phyloP scores from a whole-genome alignment of 92 coral and sea anemone species.

The Porites cylindrica region DNA sequence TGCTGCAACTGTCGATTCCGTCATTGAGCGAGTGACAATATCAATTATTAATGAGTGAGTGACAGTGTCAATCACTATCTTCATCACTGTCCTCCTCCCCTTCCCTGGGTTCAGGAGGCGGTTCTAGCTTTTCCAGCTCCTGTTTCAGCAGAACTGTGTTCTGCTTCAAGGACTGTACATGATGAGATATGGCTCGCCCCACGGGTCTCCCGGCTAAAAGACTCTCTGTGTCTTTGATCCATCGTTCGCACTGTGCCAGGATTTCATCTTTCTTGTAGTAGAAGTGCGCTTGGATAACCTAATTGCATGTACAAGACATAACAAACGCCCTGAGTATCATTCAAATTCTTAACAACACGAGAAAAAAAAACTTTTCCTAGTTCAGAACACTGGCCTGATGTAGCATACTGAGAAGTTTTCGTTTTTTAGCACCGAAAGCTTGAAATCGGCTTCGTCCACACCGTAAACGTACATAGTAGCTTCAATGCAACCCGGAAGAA shows the following conservation, averaged over 20 bases:
- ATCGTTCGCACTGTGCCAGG: conserved; percentile 87
- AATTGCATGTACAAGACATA: not conserved
- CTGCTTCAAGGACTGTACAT: conserved; percentile 91
- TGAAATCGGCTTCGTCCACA: too few species aligned
- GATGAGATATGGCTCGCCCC: conserved; percentile 92
- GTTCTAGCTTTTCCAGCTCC: conserved; percentile 82
- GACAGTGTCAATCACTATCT: conserved; percentile 33
- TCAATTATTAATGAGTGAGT: not conserved
- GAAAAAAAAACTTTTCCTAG: not conserved
- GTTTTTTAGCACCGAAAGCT: too few species aligned
- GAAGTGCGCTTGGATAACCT: conserved; percentile 98
- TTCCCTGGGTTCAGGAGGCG: conserved; percentile 56
- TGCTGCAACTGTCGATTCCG: too few species aligned
- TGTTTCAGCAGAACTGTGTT: conserved; percentile 85
- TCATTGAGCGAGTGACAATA: not conserved
- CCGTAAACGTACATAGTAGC: too few species aligned
- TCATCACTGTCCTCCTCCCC: conserved; percentile 28
- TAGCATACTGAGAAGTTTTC: too few species aligned
- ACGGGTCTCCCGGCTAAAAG: conserved; percentile 77
- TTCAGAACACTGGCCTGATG: too few species aligned
- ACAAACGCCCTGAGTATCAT: not conserved
- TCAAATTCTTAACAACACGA: too few species aligned
- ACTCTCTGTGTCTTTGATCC: conserved; percentile 93
- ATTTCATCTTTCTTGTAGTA: conserved; percentile 96
- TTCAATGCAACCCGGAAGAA: too few species aligned